Evolutionary conservation across 2,113 vertebrate species (phyloP).

Genomic region (Willisornis vidua): DNA sequence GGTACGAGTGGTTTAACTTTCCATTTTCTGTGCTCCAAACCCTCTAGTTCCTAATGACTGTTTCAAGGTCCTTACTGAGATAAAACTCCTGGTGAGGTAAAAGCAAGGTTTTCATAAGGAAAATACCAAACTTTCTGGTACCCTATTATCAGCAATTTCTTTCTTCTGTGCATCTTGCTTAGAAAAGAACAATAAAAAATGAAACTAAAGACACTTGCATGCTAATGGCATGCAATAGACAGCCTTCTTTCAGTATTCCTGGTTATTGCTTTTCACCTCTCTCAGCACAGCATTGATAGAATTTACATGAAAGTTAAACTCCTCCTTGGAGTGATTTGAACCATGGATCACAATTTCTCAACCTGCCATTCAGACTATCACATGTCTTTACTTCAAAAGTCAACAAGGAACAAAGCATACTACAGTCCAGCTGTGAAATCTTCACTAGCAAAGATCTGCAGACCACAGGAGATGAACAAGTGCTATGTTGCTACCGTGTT

Average conservation of each 20-base stretch:
- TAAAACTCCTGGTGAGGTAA: not conserved
- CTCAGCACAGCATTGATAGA: not conserved
- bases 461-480: not conserved
- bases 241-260: not conserved
- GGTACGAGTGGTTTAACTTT: not conserved
- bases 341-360: not conserved
- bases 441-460: not conserved
- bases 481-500: rapidly evolving
- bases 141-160: not conserved
- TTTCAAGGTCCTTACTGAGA: not conserved
- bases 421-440: not conserved
- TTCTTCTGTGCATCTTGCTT: not conserved
- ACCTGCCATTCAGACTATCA: not conserved
- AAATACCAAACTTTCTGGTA: not conserved
- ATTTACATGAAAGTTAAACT: not conserved
- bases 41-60: not conserved
- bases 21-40: not conserved
- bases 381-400: not conserved
- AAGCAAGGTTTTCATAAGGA: not conserved
- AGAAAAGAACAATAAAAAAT: not conserved
- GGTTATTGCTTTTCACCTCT: not conserved
- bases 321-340: not conserved
- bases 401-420: not conserved
- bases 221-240: not conserved
- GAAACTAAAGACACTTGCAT: not conserved